Base-by-base conservation (phyloP, 2,888 invertebrate genomes). In the Drosophila kambysellisi region DNA sequence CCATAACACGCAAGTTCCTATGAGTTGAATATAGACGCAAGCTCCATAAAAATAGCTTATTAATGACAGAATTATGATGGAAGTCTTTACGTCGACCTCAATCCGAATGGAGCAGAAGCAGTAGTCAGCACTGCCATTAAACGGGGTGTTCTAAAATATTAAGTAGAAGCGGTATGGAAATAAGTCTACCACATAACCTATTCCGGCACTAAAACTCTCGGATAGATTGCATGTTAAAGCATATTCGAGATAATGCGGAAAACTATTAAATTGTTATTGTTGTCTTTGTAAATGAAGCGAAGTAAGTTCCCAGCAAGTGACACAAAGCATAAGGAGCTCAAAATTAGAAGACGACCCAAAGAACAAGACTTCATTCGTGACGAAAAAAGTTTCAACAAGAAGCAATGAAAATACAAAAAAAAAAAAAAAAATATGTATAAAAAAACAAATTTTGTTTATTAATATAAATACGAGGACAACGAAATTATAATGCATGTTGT, bases 401-500 rank as follows among this genome's bases (percentile, higher is more conserved):
- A 64, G 51, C 65, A 17, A 50, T 35, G 51, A 17, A 57, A 67
- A 71, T 59, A 62, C 60, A 7, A 25, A 25, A 25, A 25, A 25
- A 25, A n/a, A 3, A 59, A 48, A 39, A 48, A 46, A 15, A 20
- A 43, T 1, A 67, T 41, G 17, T 11, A 59, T 3, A 60, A 52
- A 41, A 54, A 74, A 64, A 51, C 9, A 69, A 37, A 53, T 78
- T 76, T 89, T 88, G 88, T 88, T 84, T 89, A 88, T 89, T 90
- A 81, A 90, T 82, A 90, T 87, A 91, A 79, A 87, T 90, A 88
- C 66, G 79, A 79, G 77, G 83, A 88, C 83, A 82, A 74, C 69
- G 77, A 78, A 79, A 89, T 89, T 73, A 87, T 77, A 76, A 81
- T 77, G 79, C 68, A 67, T 70, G 72, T 73, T 76, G 58, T 86